Evolutionary conservation across 1,140 invertebrate genomes (phyloP), one percentile per base, ranked within the genome.

Genomic region (Drosophila murphyi): DNA sequence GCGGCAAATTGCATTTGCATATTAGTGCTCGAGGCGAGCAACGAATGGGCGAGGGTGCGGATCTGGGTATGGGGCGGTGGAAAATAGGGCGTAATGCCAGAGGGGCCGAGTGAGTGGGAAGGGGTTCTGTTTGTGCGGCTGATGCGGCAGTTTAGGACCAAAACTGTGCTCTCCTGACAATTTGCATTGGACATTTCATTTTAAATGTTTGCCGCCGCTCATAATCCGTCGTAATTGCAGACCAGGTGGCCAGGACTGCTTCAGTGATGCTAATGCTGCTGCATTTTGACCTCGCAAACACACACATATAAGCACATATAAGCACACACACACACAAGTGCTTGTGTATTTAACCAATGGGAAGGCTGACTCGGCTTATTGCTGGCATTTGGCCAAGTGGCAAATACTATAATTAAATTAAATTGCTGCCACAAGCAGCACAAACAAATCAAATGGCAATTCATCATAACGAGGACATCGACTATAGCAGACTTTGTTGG

Each of bases 371-470:
- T 62, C 35, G 61, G 67, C 64, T 68, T 60, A 62, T 64, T 56
- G 79, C 78, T 91, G 89, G 81, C 89, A 80, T 77, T 89, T 86
- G 78, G 80, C 89, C 89, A 86, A 91, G 91, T 91, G 90, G 80
- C 89, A 91, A 91, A 91, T 86, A 70, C 79, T 83, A 88, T 91
- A 91, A 91, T 91, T 91, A 91, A 91, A 91, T 91, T 91, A 91
- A 91, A 91, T 87, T 91, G 79, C 76, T 82, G 89, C 89, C 89
- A 89, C 88, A 90, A 83, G 82, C 87, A 88, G 87, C 76, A 83
- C 87, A 90, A 87, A 90, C 82, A 88, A 91, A 80, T 91, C 73
- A 91, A 91, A 91, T 85, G 83, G 80, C 88, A 86, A 89, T 91
- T 91, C 88, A 91, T 91, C 89, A 89, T 86, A 71, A n/a, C 71